A percentile compares a stretch with the other conserved stretches of the same genome.
Evolutionary conservation across 2,888 invertebrate genomes (phyloP).

Genomic region (Portevinia maculata): DNA sequence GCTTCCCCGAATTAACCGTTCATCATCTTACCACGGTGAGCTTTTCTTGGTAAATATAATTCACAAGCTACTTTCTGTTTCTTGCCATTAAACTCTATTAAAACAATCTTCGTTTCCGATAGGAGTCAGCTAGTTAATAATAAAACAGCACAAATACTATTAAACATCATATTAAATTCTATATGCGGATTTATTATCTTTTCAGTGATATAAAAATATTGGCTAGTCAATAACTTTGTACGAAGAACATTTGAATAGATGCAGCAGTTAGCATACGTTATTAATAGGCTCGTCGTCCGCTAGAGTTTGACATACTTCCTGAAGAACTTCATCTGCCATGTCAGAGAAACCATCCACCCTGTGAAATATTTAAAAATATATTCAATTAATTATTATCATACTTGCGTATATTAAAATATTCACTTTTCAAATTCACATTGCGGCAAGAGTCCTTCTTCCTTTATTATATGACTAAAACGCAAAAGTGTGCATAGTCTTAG

Average conservation of each 20-base stretch:
- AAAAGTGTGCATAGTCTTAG: conserved; percentile 82
- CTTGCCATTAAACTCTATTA: no score
- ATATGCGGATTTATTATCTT: conserved; percentile 61
- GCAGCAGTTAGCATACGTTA: conserved; percentile 79
- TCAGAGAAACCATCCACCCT: conserved; percentile 79
- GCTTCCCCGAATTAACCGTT: no score
- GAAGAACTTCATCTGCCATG: conserved; percentile 79
- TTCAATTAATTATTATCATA: conserved; percentile 2
- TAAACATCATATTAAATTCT: conserved; percentile 54
- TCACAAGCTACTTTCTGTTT: no score
- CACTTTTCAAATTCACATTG: conserved; percentile 82
- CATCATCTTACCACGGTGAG: no score
- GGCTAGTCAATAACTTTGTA: conserved; percentile 65
- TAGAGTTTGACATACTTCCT: conserved; percentile 78
- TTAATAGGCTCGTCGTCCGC: conserved; percentile 81
- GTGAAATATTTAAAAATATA: conserved; percentile 58
- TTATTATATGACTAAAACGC: conserved; percentile 77
- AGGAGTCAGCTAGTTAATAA: not conserved
- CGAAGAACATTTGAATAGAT: conserved; percentile 40
- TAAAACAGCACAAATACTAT: not conserved
- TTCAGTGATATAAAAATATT: conserved; percentile 67
- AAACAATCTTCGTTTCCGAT: no score
- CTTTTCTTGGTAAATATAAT: no score
- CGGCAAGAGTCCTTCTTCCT: conserved; percentile 81
- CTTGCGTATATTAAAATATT: not conserved